Conservation (phyloP, 64 coral and sea anemone genomes). For the Actinia equina region DNA sequence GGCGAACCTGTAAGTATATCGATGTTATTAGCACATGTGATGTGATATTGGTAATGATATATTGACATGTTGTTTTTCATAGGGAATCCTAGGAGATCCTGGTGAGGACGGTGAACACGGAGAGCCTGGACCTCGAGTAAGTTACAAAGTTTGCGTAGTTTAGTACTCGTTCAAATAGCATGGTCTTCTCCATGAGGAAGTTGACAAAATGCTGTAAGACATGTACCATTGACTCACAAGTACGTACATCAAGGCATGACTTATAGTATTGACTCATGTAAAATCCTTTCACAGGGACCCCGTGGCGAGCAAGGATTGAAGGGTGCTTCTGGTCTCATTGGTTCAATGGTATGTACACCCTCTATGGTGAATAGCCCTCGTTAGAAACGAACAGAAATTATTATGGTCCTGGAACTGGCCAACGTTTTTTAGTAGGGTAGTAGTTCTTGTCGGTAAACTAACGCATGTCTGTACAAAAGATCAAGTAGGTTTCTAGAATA, state of each 20-base stretch:
- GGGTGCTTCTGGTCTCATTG: slow-evolving; percentile 20
- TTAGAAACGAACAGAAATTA: not conserved
- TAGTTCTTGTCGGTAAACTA: too few relatives aligned
- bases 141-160: not conserved
- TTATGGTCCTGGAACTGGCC: too few relatives aligned
- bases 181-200: too few relatives aligned
- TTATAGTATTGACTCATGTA: not conserved
- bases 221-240: not conserved
- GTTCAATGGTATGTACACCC: slow-evolving; percentile 16
- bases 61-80: not conserved
- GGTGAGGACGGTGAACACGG: slow-evolving; percentile 34
- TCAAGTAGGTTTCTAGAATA: too few relatives aligned
- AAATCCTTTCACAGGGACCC: slow-evolving; percentile 27
- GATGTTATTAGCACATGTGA: not conserved
- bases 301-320: slow-evolving; percentile 6
- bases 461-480: too few relatives aligned
- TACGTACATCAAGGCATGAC: not conserved
- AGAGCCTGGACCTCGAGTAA: slow-evolving; percentile 39
- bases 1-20: slow-evolving; percentile 29
- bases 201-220: not conserved
- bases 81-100: slow-evolving; percentile 11
- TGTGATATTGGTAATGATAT: not conserved
- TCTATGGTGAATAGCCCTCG: not conserved
- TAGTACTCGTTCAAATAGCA: not conserved
- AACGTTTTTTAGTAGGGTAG: too few relatives aligned